Percentiles rank a stretch among this genome's conserved stretches.
Evolutionary conservation across 2,113 vertebrate genomes (phyloP).

Genomic region (Fregata magnificens): DNA sequence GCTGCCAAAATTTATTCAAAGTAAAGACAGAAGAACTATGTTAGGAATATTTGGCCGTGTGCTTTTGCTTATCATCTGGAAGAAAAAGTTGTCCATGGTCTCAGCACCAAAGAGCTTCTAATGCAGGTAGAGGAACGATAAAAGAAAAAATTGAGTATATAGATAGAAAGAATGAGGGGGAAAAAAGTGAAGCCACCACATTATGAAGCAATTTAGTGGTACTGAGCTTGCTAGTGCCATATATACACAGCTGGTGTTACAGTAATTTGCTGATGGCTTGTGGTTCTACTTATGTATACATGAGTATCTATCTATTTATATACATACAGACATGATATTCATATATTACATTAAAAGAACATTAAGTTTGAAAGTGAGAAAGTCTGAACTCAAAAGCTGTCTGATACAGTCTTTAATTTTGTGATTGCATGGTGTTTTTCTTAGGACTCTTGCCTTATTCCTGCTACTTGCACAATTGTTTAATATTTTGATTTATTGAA

Average conservation of each 20-base stretch:
- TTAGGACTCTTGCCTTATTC: background rate
- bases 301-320: background rate
- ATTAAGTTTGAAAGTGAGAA: background rate
- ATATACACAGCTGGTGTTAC: background rate
- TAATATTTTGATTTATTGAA: background rate
- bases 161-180: background rate
- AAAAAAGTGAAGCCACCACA: background rate
- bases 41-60: background rate
- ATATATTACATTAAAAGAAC: background rate
- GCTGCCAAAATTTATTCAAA: background rate
- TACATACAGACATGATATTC: background rate
- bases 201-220: background rate
- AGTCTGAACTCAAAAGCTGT: background rate
- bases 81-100: background rate
- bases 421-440: background rate
- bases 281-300: background rate
- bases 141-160: background rate
- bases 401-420: background rate
- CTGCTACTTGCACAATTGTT: background rate
- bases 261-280: constrained; percentile 31
- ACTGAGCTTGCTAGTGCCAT: background rate
- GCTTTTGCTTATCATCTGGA: background rate
- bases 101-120: background rate
- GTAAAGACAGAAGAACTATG: background rate
- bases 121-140: background rate